Evolutionary conservation across 2,113 vertebrate species (phyloP), one percentile per base, ranked within the genome.

Genomic region (Anas platyrhynchos): DNA sequence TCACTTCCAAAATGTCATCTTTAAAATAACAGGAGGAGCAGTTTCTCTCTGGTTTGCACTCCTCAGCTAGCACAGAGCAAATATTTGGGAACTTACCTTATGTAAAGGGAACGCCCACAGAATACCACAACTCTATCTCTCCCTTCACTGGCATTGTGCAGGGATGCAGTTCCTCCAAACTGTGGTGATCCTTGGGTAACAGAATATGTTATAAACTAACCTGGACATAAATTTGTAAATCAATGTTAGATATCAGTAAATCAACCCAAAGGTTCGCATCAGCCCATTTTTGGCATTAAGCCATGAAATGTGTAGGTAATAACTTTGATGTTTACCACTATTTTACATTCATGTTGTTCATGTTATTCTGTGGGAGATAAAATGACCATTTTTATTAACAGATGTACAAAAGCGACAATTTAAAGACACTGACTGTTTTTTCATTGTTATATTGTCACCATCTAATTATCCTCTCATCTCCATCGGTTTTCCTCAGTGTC

Each of bases 171-270:
- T 86, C 32, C 56, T 84, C 66, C 69, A 61, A 76, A 9, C 55
- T 32, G 31, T 4, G 3, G 27, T 43, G 55, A 86, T 67, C 44
- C 13, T 25, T 9, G 36, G 2, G 5, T 36, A 85, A 77, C 26
- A 83, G n/a, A 79, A 91, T 4, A 79, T 50, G 69, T 65, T 27
- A 73, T 32, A 93, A 83, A 80, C 41, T 79, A 50, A 69, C 61
- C 59, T 63, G 55, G 68, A 74, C 43, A 88, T 67, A n/a, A 59
- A 74, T 85, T 55, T 93, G 22, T 80, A 93, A 77, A 73, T 22
- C 46, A 41, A 43, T 67, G 63, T 46, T 91, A 52, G 38, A 59
- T 55, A 77, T 20, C 26, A 94, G 74, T 91, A 69, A 58, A 91
- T 88, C 72, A 71, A 22, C 25, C 17, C 55, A 79, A 73, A 86